Conservation (phyloP, 1,140 invertebrate species). For the Drosophila bipectinata region DNA sequence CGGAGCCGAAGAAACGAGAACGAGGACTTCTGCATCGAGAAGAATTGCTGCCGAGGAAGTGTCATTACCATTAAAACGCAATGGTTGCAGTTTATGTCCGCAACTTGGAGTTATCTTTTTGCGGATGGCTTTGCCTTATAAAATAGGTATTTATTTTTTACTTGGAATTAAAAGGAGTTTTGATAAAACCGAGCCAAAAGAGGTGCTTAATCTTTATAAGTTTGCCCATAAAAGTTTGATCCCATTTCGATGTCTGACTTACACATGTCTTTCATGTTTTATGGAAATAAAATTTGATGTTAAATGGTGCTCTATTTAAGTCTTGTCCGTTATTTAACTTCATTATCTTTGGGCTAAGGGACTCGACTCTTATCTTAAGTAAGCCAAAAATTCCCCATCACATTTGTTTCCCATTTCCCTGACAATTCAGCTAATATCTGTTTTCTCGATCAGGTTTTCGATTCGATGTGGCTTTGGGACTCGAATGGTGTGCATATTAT, state of each 20-base stretch:
- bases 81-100: constrained; percentile 19
- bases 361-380: constrained; percentile 44
- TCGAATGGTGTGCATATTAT: constrained; percentile 44
- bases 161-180: neutral
- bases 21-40: constrained; percentile 31
- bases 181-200: too few relatives aligned
- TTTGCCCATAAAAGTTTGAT: neutral
- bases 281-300: neutral
- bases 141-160: neutral
- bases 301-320: constrained; percentile 23
- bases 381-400: constrained; percentile 39
- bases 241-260: neutral
- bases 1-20: constrained; percentile 21
- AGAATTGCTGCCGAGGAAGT: constrained; percentile 32
- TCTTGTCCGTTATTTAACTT: constrained; percentile 12
- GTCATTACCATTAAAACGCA: constrained; percentile 45
- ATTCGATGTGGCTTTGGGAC: constrained; percentile 22
- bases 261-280: neutral
- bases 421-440: constrained; percentile 64
- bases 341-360: constrained; percentile 26
- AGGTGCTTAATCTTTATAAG: too few relatives aligned
- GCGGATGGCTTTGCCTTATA: neutral
- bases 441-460: constrained; percentile 46
- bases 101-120: constrained; percentile 1
- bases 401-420: constrained; percentile 44